phyloP scores from a whole-genome alignment of 2,888 invertebrate species.

The Nephrotoma flavescens region DNA sequence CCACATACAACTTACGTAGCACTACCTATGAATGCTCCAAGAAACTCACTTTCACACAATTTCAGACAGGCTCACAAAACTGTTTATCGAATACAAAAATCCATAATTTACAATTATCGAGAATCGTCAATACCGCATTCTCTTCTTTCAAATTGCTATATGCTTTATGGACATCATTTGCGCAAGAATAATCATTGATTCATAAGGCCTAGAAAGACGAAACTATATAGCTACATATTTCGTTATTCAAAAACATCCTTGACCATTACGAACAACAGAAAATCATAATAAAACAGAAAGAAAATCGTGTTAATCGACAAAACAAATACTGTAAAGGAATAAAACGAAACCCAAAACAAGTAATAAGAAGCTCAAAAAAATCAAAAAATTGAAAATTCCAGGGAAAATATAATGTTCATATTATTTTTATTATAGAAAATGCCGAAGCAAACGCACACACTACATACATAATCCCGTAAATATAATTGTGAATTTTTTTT shows the following conservation, averaged over 20 bases:
- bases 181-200: not conserved
- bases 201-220: not conserved
- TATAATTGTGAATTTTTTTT: not conserved
- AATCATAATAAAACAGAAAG: not conserved
- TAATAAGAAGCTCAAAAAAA: not conserved
- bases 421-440: not conserved
- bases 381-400: not conserved
- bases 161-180: not conserved
- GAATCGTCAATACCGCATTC: not conserved
- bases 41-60: not conserved
- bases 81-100: not conserved
- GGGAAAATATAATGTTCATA: not conserved
- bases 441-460: not conserved
- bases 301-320: not conserved
- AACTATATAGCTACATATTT: not conserved
- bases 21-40: too few species aligned
- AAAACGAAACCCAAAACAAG: not conserved
- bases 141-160: not conserved
- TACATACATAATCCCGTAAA: not conserved
- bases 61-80: not conserved
- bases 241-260: not conserved
- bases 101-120: not conserved
- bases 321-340: not conserved
- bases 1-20: too few species aligned
- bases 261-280: not conserved